A percentile compares a stretch with the other conserved stretches of the same genome.
Conservation (phyloP, 2,888 invertebrate species). For the Cantharis rustica region DNA sequence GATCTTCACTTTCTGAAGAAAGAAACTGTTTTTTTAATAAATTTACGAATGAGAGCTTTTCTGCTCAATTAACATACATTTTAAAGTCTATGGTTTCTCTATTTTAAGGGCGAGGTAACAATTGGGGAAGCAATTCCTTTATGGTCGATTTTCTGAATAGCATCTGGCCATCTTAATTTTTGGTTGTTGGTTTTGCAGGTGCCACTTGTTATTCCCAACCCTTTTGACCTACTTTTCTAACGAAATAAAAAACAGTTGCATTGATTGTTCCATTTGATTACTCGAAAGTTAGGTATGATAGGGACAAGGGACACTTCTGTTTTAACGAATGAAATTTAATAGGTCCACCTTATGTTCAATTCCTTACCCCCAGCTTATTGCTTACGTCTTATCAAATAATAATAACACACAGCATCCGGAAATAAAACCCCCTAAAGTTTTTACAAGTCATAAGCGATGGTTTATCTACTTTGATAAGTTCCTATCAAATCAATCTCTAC, state of each 20-base stretch:
- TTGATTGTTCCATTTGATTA: slow-evolving; percentile 26
- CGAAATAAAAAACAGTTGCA: slow-evolving; percentile 31
- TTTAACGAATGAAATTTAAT: not conserved
- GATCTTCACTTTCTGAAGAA: not conserved
- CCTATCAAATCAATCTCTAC: not conserved
- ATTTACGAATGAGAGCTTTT: not conserved
- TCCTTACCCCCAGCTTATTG: not conserved
- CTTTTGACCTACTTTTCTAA: slow-evolving; percentile 33
- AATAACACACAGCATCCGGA: not conserved
- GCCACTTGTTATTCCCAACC: slow-evolving; percentile 38
- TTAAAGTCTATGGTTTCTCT: not conserved
- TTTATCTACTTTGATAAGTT: not conserved
- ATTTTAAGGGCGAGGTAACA: not conserved
- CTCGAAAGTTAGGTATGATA: not conserved
- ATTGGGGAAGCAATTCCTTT: not conserved
- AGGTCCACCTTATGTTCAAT: not conserved
- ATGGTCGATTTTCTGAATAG: slow-evolving; percentile 18
- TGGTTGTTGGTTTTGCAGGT: slow-evolving; percentile 37
- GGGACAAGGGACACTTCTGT: not conserved
- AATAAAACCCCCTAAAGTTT: not conserved
- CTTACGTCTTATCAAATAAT: not conserved
- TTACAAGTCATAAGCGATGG: too few relatives aligned
- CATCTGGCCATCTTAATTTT: slow-evolving; percentile 36
- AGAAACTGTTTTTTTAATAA: not conserved
- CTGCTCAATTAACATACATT: not conserved